These are phyloP conservation scores for Schizothorax lantsangensis DNA, from an alignment of 2,797 vertebrate genomes.

Conservation along the genomic window DNA sequence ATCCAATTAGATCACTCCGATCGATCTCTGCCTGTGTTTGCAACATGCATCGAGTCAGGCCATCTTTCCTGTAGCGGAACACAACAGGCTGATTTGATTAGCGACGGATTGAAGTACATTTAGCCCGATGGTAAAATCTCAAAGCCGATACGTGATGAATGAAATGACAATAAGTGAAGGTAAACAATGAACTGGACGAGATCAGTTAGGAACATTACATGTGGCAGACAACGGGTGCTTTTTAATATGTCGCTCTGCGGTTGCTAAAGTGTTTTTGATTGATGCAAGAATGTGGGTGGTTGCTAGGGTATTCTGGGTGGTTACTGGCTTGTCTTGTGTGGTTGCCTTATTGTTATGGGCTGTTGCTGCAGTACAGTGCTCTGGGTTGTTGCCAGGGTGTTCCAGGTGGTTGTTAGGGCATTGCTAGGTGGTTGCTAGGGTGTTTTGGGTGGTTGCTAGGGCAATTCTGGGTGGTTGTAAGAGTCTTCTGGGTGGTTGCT, in stretches of 20 bases:
- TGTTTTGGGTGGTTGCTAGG: not conserved
- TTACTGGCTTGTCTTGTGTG: not conserved
- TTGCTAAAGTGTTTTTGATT: not conserved
- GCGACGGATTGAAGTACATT: conserved; percentile 76
- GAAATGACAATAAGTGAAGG: conserved; percentile 47
- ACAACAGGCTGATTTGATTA: conserved; percentile 77
- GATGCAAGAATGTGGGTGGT: not conserved
- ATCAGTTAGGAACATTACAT: not conserved
- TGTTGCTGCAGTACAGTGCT: not conserved
- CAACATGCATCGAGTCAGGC: conserved; percentile 76
- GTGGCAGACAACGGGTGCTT: not conserved
- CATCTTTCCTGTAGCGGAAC: conserved; percentile 77
- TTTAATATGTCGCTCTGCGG: not conserved
- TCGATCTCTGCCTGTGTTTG: conserved; percentile 76
- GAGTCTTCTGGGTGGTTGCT: not conserved
- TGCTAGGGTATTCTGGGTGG: not conserved
- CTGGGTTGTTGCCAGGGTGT: not conserved
- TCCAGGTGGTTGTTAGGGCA: not conserved
- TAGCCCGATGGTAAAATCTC: conserved; percentile 79
- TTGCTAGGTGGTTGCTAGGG: not conserved
- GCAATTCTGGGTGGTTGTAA: no score
- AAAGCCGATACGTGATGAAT: conserved; percentile 75
- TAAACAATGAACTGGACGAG: conserved; percentile 3
- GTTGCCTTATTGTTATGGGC: not conserved
- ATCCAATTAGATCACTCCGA: conserved; percentile 79